Evolutionary conservation across 53 echinoderm and acorn worm genomes (phyloP), one percentile per base, ranked within the genome.

Genomic region (Astropecten irregularis): DNA sequence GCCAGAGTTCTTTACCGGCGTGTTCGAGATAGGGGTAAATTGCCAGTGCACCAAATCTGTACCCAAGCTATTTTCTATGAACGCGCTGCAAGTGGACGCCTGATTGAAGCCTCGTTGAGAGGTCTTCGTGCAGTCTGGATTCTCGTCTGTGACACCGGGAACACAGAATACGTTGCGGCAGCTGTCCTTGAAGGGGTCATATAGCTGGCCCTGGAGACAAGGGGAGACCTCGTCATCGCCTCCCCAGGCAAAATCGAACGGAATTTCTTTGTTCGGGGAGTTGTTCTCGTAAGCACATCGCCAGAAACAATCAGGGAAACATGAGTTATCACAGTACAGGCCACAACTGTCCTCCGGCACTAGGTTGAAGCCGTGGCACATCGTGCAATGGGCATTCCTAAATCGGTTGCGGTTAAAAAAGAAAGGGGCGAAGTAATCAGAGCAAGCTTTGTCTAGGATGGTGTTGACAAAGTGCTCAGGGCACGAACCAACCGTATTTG

Each of bases 301-400:
- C 34, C 15, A 7, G 16, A 0, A 18, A 4, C 63, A 63, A 9
- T 20, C 32, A 21, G 19, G 10, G 2, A 0, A 9, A 3, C 38
- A 65, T 18, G 35, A 9, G 1, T 38, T 10, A 14, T 35, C 1
- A 37, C 38, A 65, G 0, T 16, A 19, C n/a, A 14, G 4, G 0
- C 65, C 65, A 65, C 65, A 65, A n/a, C 22, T 60, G 4, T 40
- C 28, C 18, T 61, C 9, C 27, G 1, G 29, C 16, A 2, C 16
- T 1, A 39, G 7, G 10, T 40, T 42, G 2, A 47, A n/a, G 2
- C 81, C 65, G 30, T 83, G 76, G 57, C 92, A 92, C 20, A 83
- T 64, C 0, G 92, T 86, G 59, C 92, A 92, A 66, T 86, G 89
- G 9, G 86, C 32, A 63, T 92, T 92, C 16, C 64, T 60, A 36